Conservation (phyloP, 2,888 invertebrate species). For the Drosophila affinis region DNA sequence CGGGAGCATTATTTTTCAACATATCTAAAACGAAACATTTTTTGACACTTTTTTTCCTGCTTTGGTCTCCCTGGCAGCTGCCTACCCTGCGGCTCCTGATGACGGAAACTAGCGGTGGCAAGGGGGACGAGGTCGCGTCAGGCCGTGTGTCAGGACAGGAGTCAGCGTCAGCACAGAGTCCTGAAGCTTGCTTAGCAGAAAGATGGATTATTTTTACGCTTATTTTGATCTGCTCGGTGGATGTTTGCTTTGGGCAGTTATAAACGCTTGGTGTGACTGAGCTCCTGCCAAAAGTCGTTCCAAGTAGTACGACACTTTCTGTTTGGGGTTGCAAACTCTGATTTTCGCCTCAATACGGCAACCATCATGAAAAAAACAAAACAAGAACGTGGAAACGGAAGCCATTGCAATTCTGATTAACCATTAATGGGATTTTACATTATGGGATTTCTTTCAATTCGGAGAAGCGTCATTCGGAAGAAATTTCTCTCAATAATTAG, state of each 20-base stretch:
- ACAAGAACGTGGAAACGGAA: slow-evolving; percentile 4
- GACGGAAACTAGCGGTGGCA: slow-evolving; percentile 5
- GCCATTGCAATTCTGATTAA: slow-evolving; percentile 28
- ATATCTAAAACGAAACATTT: slow-evolving; percentile 76
- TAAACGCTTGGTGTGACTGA: slow-evolving; percentile 81
- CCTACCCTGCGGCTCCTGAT: slow-evolving; percentile 28
- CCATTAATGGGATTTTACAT: background rate
- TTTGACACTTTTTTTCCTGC: slow-evolving; percentile 68
- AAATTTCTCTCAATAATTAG: background rate
- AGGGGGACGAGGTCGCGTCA: slow-evolving; percentile 29
- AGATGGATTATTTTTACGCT: slow-evolving; percentile 79
- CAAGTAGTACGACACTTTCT: background rate
- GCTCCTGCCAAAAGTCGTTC: slow-evolving; percentile 26
- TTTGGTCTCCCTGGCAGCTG: slow-evolving; percentile 55
- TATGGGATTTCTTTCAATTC: background rate
- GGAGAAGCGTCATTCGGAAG: background rate
- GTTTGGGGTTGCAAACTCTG: slow-evolving; percentile 20
- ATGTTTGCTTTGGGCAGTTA: slow-evolving; percentile 81
- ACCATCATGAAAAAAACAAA: slow-evolving; percentile 52
- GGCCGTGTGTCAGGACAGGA: slow-evolving; percentile 22
- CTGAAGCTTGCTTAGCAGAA: slow-evolving; percentile 73
- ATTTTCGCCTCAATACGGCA: slow-evolving; percentile 34
- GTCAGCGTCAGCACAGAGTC: slow-evolving; percentile 10
- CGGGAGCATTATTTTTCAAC: slow-evolving; percentile 73
- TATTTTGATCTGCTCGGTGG: slow-evolving; percentile 82